Conservation (phyloP, 2,113 vertebrate species). For the Thryonomys swinderianus region DNA sequence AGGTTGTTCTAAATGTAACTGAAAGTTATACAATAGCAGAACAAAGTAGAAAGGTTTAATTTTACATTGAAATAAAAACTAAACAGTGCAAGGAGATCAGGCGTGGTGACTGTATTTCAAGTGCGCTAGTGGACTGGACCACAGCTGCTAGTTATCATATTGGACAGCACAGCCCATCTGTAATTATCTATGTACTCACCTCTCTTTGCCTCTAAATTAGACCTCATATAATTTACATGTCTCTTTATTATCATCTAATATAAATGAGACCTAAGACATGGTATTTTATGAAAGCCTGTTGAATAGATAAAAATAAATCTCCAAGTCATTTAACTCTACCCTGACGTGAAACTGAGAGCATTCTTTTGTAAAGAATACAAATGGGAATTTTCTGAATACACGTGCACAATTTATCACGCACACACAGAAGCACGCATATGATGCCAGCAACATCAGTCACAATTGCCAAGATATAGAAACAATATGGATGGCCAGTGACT, state of each 20-base stretch:
- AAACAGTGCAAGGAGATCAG: neutral
- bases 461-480: neutral
- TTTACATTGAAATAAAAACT: conserved; percentile 41
- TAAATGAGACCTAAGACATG: neutral
- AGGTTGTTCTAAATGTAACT: neutral
- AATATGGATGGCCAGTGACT: neutral
- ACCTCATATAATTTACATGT: neutral
- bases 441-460: neutral
- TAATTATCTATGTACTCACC: neutral
- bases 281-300: neutral
- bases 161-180: rapidly evolving
- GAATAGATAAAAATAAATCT: conserved; percentile 24
- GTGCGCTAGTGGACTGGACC: neutral
- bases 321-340: neutral
- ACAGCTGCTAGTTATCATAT: rapidly evolving
- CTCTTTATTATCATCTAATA: neutral
- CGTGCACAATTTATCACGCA: neutral
- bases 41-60: conserved; percentile 24
- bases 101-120: neutral
- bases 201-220: neutral
- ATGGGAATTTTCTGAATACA: neutral
- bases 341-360: neutral
- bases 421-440: neutral
- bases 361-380: conserved; percentile 14
- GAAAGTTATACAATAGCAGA: neutral